Evolutionary conservation across 2,797 vertebrate genomes (phyloP), one percentile per base, ranked within the genome.

Genomic region (Siniperca obscura): DNA sequence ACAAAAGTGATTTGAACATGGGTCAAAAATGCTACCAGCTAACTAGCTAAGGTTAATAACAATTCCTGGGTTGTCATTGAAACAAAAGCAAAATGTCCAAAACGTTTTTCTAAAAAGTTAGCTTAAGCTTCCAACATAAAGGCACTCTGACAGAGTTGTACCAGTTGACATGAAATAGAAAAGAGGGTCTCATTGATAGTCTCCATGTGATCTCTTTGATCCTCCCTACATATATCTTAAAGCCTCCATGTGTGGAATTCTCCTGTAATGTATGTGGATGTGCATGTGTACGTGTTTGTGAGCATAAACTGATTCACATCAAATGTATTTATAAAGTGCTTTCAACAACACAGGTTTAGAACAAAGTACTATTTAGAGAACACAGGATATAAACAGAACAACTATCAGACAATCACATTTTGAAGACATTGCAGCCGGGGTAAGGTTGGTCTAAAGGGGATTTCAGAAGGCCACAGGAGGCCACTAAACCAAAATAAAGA

Each of bases 401-500:
- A 73, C 85, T 73, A 89, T 89, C 81, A 75, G 36, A 86, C 84
- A 78, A 91, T 93, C 84, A 78, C 80, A 86, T 85, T 82, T 62
- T 83, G 68, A 85, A 82, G 80, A 66, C 80, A 89, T 70, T 81
- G 55, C 48, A 79, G 82, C 71, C 59, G 22, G 52, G 57, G 69
- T 76, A 59, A 86, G 48, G 53, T 64, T 48, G 78, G 52, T 81
- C 85, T 73, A 16, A 82, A 69, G 87, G 91, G 88, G 86, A 79
- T 85, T 90, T 90, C 81, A 83, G 76, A 30, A 10, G 78, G 85
- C 92, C 90, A 78, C 87, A 84, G 44, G 92, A 67, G 88, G 73
- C 82, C 86, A 86, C 60, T 85, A 87, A 91, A 84, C 61, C 55
- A 76, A 87, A 91, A 91, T 87, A 91, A 86, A 88, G 77, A 42